These are phyloP conservation scores for Apodemia duryi DNA, from an alignment of 2,888 invertebrate species.

Conservation along the genomic window DNA sequence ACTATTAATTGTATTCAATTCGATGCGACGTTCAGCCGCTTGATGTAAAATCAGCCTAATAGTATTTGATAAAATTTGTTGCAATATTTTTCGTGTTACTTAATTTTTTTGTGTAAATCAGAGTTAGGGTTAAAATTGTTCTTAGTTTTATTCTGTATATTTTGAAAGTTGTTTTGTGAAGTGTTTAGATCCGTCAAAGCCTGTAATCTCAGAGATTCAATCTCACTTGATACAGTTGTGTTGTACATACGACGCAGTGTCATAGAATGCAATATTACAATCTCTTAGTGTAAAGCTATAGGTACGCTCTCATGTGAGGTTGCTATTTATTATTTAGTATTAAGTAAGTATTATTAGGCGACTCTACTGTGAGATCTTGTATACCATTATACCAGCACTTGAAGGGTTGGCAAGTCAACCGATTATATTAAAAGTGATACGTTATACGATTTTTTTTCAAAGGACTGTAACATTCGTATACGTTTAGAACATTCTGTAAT, in stretches of 20 bases:
- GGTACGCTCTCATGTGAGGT: slow-evolving; percentile 63
- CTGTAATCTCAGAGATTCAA: slow-evolving; percentile 75
- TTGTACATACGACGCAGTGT: slow-evolving; percentile 57
- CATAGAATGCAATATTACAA: slow-evolving; percentile 67
- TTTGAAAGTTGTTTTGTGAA: slow-evolving; percentile 55
- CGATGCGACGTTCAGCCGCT: slow-evolving; percentile 22
- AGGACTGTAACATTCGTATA: slow-evolving; percentile 85
- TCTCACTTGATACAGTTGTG: slow-evolving; percentile 58
- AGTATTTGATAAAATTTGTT: slow-evolving; percentile 62
- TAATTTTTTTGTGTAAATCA: slow-evolving; percentile 68
- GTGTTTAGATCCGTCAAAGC: slow-evolving; percentile 58
- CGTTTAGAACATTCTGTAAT: slow-evolving; percentile 79
- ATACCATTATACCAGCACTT: slow-evolving; percentile 73
- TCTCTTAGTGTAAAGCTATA: slow-evolving; percentile 74
- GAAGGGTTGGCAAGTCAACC: slow-evolving; percentile 58
- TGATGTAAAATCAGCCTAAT: slow-evolving; percentile 29
- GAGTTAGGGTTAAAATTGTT: slow-evolving; percentile 59
- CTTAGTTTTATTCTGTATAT: slow-evolving; percentile 68
- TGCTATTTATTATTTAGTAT: slow-evolving; percentile 78
- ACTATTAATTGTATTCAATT: slow-evolving; percentile 21
- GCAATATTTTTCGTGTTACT: slow-evolving; percentile 72
- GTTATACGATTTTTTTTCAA: slow-evolving; percentile 70
- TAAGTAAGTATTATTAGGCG: slow-evolving; percentile 68
- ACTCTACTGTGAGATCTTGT: slow-evolving; percentile 74
- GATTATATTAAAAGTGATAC: slow-evolving; percentile 60